Evolutionary conservation across 2,113 vertebrate genomes (phyloP), one percentile per base, ranked within the genome.

Genomic region (Dasyurus viverrinus): DNA sequence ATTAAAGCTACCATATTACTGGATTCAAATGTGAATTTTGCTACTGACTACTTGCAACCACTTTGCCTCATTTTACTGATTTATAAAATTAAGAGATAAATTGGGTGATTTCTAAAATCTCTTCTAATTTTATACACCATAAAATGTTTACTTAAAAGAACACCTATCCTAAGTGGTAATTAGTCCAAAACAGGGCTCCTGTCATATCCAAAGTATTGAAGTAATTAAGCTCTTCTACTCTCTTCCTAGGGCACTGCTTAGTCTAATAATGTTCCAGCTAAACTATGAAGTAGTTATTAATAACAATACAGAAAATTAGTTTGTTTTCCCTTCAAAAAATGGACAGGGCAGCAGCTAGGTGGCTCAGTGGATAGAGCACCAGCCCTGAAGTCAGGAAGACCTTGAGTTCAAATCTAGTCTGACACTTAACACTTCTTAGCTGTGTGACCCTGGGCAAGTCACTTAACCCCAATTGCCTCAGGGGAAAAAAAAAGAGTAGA

Each of bases 61-160:
- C 6, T 54, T 94, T 92, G 36, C 47, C 42, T 91, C 52, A 92
- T 55, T 94, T 84, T 90, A 30, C 23, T 93, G 54, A 95, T 96
- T 27, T 92, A 26, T 76, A 96, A 96, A 96, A 54, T 93, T 46
- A 91, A 50, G 12, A 4, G 5, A 0, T 30, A 25, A 76, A 84
- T 52, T 53, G 89, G 90, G 53, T 57, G 68, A 91, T 93, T 24
- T n/a, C 26, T 90, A 23, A 24, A 24, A 23, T 89, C 48, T 95
- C 93, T 96, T 94, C 46, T 22, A 94, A 90, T 52, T 55, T 52
- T 89, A 23, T n/a, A n/a, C 90, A 23, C n/a, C 22, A n/a, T 42
- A 84, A 84, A 26, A 84, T 84, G 14, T 84, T 84, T 84, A 42
- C 68, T 84, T n/a, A 84, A 76, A 76, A 14, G 14, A n/a, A 84